Conservation (phyloP, 2,888 invertebrate species). For the Luperina testacea region DNA sequence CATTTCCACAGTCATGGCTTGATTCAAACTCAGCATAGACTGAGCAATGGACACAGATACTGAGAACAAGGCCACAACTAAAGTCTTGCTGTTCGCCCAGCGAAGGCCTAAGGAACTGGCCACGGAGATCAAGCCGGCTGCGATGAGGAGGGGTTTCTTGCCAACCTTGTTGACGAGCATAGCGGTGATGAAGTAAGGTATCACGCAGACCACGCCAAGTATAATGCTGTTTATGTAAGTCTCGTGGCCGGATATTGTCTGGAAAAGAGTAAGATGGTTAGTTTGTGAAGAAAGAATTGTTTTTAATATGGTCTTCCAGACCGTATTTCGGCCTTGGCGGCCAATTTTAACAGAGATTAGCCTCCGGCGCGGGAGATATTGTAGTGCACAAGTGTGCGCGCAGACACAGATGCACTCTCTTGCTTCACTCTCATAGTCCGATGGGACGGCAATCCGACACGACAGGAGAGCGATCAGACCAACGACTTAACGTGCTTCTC, state of each 20-base stretch:
- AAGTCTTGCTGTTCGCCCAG: constrained; percentile 73
- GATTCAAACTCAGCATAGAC: constrained; percentile 74
- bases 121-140: constrained; percentile 65
- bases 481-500: no score
- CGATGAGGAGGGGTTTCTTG: constrained; percentile 75
- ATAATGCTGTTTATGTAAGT: constrained; percentile 84
- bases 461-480: no score
- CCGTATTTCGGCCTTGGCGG: background rate
- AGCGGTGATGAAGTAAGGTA: constrained; percentile 76
- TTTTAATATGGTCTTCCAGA: background rate
- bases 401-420: no score
- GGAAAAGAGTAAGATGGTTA: constrained; percentile 37
- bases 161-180: constrained; percentile 79
- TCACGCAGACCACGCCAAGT: constrained; percentile 73
- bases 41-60: constrained; percentile 72
- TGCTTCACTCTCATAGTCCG: no score
- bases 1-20: constrained; percentile 76
- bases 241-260: constrained; percentile 79
- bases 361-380: no score
- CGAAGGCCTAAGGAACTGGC: constrained; percentile 70
- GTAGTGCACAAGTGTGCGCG: no score
- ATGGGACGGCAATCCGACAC: no score
- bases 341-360: background rate
- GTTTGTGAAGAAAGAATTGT: no score
- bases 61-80: constrained; percentile 77